These are phyloP conservation scores for Epizoanthus stellaris DNA, from an alignment of 92 coral and sea anemone genomes.

Conservation along the genomic window DNA sequence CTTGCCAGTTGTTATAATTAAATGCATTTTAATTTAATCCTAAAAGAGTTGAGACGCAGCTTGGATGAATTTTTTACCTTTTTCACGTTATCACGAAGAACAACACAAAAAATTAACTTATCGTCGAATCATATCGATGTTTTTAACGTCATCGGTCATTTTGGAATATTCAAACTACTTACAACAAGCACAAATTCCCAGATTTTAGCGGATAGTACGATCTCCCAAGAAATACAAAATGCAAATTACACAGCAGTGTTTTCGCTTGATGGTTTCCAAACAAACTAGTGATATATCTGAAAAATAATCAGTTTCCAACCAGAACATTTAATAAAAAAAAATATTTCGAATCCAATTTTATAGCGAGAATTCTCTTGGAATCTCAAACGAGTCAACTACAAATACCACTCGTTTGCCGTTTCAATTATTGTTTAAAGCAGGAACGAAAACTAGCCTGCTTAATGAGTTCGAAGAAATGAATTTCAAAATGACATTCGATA, in stretches of 20 bases:
- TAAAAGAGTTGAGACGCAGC: not conserved
- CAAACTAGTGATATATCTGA: not conserved
- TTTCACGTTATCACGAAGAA: not conserved
- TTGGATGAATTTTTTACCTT: not conserved
- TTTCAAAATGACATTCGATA: slow-evolving; percentile 32
- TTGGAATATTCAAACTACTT: not conserved
- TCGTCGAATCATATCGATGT: no score
- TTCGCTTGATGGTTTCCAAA: not conserved
- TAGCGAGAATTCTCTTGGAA: not conserved
- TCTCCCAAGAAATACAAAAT: slow-evolving; percentile 1
- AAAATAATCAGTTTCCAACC: not conserved
- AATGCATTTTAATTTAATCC: not conserved
- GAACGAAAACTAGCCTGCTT: slow-evolving; percentile 10
- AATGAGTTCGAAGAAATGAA: not conserved
- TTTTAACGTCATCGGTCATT: no score
- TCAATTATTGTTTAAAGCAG: slow-evolving; percentile 6
- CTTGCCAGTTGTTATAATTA: not conserved
- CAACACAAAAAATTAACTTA: no score
- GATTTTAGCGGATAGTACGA: not conserved
- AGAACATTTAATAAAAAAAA: not conserved
- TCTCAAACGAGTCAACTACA: not conserved
- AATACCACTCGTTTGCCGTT: not conserved
- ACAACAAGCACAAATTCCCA: not conserved
- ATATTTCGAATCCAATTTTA: not conserved
- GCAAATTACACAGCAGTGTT: slow-evolving; percentile 19